Evolutionary conservation across 1,140 invertebrate genomes (phyloP).

Genomic region (Rhagoletis zephyria): DNA sequence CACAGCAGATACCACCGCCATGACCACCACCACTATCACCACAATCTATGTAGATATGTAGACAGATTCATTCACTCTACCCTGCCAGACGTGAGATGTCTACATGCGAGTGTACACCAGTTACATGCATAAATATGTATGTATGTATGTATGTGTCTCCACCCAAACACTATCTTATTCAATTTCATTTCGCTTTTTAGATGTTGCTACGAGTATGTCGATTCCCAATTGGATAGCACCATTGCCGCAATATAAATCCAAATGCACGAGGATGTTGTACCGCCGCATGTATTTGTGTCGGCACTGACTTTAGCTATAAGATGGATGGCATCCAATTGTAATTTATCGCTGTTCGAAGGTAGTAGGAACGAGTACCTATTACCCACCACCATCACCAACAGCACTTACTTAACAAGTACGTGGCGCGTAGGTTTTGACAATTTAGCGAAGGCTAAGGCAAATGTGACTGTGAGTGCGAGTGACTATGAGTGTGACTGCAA

Average conservation of each 20-base stretch:
- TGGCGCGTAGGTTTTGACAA: conserved; percentile 31
- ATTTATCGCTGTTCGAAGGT: conserved; percentile 34
- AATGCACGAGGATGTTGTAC: neutral
- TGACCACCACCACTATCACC: neutral
- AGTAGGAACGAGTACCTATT: neutral
- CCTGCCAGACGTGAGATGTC: neutral
- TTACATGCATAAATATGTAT: neutral
- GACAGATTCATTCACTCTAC: neutral
- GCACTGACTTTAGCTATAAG: conserved; percentile 28
- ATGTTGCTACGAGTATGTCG: neutral
- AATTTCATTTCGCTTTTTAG: conserved; percentile 23
- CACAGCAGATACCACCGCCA: neutral
- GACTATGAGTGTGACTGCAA: neutral
- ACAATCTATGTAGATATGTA: neutral
- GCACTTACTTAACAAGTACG: neutral
- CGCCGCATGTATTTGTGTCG: conserved; percentile 17
- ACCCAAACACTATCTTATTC: conserved; percentile 22
- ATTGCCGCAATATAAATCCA: conserved; percentile 17
- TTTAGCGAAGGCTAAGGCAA: conserved; percentile 8
- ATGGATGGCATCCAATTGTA: conserved; percentile 32
- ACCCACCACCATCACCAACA: neutral
- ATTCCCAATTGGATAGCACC: conserved; percentile 37
- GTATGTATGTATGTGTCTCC: neutral
- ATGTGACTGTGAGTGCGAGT: neutral
- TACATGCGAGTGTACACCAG: neutral